Base-by-base conservation (phyloP, 2,797 vertebrate species). In the Enteromius paludinosus region DNA sequence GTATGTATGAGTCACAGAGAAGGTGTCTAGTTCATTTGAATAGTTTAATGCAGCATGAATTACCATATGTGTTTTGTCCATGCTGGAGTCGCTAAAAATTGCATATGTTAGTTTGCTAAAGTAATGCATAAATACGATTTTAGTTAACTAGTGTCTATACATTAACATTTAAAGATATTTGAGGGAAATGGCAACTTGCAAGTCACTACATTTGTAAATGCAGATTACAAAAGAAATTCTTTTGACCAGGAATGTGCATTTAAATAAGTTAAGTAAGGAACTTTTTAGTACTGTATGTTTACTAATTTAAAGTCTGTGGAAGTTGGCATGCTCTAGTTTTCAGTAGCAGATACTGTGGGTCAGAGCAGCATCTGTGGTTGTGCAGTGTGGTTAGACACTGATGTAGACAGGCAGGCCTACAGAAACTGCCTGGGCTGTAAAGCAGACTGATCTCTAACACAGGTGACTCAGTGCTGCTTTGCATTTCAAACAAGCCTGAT, bases 401-500 rank as follows among this genome's bases (percentile, higher is more conserved):
- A 83, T 83, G 52, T 56, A 69, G 81, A 83, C 73, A 47, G 73
- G 65, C 81, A 83, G 20, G 38, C 14, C 54, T 69, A 69, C 65
- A 77, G 52, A 83, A 83, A 47, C 73, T 28, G 49, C 64, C 54
- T 30, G 10, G 64, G 52, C 65, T 73, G 38, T 74, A 56, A 59
- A 65, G 23, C 47, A 64, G 38, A 81, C 78, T 65, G 68, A 43
- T 74, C 28, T 84, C 47, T 5, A 66, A 23, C 59, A 82, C 71
- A 83, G 77, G 83, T 87, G 84, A 86, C 82, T 84, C 80, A 64
- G 12, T 65, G 47, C 72, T 76, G 45, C 72, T 88, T 88, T 88
- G 86, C 86, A 86, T 84, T 84, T 84, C 82, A 88, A 86, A 88
- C 62, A 59, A 82, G 69, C 59, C 33, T 83, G 49, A 61, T 87